Evolutionary conservation across 2,888 invertebrate species (phyloP), one percentile per base, ranked within the genome.

Genomic region (Folsomia manolachei): DNA sequence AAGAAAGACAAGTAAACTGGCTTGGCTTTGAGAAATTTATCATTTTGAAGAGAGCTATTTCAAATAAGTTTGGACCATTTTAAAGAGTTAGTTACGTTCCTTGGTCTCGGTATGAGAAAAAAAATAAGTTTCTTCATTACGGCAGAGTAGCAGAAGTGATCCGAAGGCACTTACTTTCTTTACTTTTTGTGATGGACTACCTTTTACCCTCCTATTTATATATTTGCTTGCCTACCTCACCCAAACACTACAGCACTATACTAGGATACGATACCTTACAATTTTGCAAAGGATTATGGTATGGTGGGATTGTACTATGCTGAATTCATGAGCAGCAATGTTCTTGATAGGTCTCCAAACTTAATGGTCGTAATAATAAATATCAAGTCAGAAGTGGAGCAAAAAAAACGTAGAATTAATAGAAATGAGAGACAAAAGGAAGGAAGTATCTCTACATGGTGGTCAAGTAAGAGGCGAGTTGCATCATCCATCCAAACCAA

Each of bases 331-430:
- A n/a, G 60, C 60, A 60, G 60, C n/a, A 60, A 60, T 60, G 60
- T 19, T 60, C 60, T 7, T 19, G 60, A 60, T 60, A 60, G 60
- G n/a, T 21, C n/a, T 60, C n/a, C n/a, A n/a, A n/a, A 7, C 21
- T 62, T 62, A 62, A 62, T 62, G 62, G 25, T 14, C 26, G 25
- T n/a, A 62, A 62, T 62, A 62, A 62, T 62, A 62, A 62, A 62
- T 62, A 62, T 62, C 62, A 62, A 24, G 62, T 62, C 62, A 62
- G 14, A 62, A 62, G 62, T 62, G 25, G 23, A 62, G 24, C 7
- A 23, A 7, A 62, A 25, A 19, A 62, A 62, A 19, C n/a, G 19
- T n/a, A n/a, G 25, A 62, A 23, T 62, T 62, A 62, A 62, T 62
- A 62, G 62, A 62, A 62, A 62, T 62, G 62, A 24, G 23, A 62